Base-by-base conservation (phyloP, 53 echinoderm and acorn worm genomes). In the Echinarachnius parma region DNA sequence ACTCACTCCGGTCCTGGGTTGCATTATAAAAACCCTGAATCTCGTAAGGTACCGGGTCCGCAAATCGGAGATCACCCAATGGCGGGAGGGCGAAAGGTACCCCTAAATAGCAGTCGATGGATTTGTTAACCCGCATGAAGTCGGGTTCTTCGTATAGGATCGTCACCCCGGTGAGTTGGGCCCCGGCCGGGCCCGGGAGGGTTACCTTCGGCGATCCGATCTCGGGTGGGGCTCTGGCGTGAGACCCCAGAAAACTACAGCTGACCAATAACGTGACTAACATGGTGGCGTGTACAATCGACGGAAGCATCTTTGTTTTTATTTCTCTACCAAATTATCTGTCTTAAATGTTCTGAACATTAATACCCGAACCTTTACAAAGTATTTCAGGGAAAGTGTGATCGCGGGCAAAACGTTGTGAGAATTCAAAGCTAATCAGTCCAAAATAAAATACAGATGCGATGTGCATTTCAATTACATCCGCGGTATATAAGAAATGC, bases 51-150 rank as follows among this genome's bases (percentile, higher is more conserved):
- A 34, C 31, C 8, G 70, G 70, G 52, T 53, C 53, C 21, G 31
- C 20, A 53, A 69, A 69, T 4, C 70, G 52, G 34, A 21, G 53
- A 34, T 53, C 70, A 20, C 53, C 70, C 21, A 69, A 23, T 24
- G 70, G 70, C 21, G 70, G 70, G 21, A 32, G 21, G 4, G 70
- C 70, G 27, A 69, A 69, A 11, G 70, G 70, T 22, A 69, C 53
- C 14, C 70, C 70, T 20, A 69, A 53, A 25, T 53, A 69, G 8
- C 53, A 31, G 53, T 69, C 70, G 32, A 69, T 69, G 53, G 70
- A 5, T 34, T 34, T 69, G 25, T 50, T 53, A 4, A 69, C 5
- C 2, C 27, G 20, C 53, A 46, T 30, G 53, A 10, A 69, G 33
- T 34, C 24, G 9, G 70, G 26, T 21, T 69, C 53, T 33, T 69